Conservation (phyloP, 2,113 vertebrate species). For the Lagopus muta region DNA sequence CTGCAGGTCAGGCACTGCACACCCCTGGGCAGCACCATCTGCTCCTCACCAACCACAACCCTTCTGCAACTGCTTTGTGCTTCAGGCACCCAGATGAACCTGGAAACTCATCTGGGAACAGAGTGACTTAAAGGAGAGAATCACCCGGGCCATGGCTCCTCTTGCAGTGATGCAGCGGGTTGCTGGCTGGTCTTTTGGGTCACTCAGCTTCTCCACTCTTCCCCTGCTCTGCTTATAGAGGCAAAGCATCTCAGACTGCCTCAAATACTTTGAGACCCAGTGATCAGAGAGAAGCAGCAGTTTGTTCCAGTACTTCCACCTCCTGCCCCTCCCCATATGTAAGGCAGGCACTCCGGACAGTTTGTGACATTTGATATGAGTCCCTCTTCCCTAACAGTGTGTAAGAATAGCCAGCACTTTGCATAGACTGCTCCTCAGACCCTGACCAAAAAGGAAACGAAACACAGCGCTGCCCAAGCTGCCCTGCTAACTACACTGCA, state of each 20-base stretch:
- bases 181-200: not conserved
- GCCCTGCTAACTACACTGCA: accelerated
- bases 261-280: accelerated
- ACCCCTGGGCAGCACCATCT: not conserved
- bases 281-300: not conserved
- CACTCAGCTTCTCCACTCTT: accelerated
- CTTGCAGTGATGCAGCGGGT: accelerated
- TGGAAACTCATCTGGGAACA: not conserved
- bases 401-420: not conserved
- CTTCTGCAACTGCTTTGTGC: not conserved
- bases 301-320: accelerated
- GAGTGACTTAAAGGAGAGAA: not conserved
- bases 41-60: not conserved
- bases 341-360: accelerated
- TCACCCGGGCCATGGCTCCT: not conserved
- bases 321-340: not conserved
- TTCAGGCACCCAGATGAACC: not conserved
- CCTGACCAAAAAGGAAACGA: accelerated
- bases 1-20: not conserved
- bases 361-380: accelerated
- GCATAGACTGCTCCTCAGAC: not conserved
- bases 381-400: accelerated
- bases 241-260: accelerated
- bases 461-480: not conserved
- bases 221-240: not conserved